phyloP scores from a whole-genome alignment of 2,113 vertebrate species.

The Prolemur simus region DNA sequence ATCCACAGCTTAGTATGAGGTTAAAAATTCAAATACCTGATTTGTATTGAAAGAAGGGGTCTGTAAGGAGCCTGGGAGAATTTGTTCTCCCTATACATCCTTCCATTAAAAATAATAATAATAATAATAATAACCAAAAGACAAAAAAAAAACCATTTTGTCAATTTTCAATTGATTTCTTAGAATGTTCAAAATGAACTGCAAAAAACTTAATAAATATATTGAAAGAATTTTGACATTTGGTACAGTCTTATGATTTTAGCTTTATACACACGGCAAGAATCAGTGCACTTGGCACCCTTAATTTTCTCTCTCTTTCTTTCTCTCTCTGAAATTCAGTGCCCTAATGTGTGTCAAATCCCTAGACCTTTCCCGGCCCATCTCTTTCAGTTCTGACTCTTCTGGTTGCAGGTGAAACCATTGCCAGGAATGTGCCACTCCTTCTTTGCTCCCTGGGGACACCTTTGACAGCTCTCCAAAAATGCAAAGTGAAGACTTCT shows the following conservation, averaged over 20 bases:
- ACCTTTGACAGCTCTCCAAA: not conserved
- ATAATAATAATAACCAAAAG: not conserved
- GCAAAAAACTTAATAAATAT: not conserved
- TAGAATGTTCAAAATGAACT: not conserved
- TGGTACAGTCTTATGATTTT: not conserved
- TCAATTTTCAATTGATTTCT: not conserved
- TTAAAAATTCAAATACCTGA: conserved; percentile 5
- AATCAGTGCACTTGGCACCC: not conserved
- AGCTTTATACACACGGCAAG: not conserved
- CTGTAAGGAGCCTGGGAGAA: not conserved
- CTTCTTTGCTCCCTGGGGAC: not conserved
- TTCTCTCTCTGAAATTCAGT: not conserved
- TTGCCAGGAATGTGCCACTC: not conserved
- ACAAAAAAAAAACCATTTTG: not conserved
- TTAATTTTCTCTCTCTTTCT: not conserved
- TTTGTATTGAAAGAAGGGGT: not conserved
- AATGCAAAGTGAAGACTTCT: not conserved
- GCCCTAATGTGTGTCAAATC: not conserved
- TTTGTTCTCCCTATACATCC: not conserved
- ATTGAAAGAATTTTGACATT: not conserved
- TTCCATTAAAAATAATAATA: not conserved
- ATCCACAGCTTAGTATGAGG: not conserved
- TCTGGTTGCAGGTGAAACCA: not conserved
- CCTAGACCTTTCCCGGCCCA: not conserved
- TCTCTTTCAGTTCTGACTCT: not conserved